Base-by-base conservation (phyloP, 2,113 vertebrate species). In the Rafetus swinhoei region DNA sequence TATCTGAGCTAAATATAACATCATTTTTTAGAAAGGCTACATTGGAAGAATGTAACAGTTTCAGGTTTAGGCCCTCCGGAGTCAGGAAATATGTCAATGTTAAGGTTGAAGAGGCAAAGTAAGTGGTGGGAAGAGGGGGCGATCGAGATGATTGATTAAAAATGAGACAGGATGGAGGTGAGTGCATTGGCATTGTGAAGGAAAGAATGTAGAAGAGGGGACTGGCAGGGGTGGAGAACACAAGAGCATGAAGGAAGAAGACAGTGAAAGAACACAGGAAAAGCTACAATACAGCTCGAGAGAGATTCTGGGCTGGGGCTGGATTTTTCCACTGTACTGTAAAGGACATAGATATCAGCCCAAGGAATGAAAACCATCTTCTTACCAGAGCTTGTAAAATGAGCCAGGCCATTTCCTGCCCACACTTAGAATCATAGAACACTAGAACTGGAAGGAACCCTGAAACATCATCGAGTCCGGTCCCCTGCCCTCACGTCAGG, bases 11-110 rank as follows among this genome's bases (percentile, higher is more conserved):
- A 84, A 86, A 93, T 82, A 79, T 39, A 56, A 84, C 59, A 25
- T 69, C 86, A n/a, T 69, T 19, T 59, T 59, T 88, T 92, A 93
- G 94, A 84, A 88, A 74, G 39, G 39, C 69, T 88, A 29, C 56
- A n/a, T 76, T 65, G 86, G 57, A 89, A 86, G 76, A 7, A 1
- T 15, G 56, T 35, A 11, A 80, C 79, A 57, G 57, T 69, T 18
- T 69, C 62, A 10, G 8, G 65, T n/a, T 18, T 35, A 69, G 65
- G 65, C 65, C 19, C 62, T 90, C 87, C 27, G 21, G 55, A 56
- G 29, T 7, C 92, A 88, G 50, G 62, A 92, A 85, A 54, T 45
- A 50, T 56, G 82, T 92, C 94, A 87, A 53, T 1, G 0, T 18
- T 69, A 56, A 56, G 80, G 35, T 65, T 79, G 29, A 79, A 77